phyloP scores from a whole-genome alignment of 2,797 vertebrate species.

The Nyctalus aviator region DNA sequence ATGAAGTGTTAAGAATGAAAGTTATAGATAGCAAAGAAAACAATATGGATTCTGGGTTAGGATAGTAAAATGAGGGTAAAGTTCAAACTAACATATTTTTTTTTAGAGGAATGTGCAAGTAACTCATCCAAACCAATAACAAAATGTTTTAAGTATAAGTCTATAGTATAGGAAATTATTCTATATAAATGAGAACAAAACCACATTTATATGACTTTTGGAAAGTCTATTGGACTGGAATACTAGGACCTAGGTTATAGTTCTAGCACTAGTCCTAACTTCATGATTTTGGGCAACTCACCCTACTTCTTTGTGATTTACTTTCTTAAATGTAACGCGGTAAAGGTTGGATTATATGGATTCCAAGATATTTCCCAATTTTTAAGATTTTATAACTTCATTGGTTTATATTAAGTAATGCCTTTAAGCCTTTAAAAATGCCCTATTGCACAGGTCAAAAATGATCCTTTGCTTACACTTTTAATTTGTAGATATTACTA shows the following conservation, averaged over 20 bases:
- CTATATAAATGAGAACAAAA: slow-evolving; percentile 33
- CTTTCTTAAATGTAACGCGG: neutral
- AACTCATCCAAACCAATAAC: slow-evolving; percentile 52
- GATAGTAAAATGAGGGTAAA: slow-evolving; percentile 59
- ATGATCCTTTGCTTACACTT: neutral
- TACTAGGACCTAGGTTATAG: neutral
- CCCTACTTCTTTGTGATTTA: neutral
- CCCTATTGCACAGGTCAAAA: neutral
- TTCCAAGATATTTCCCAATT: neutral
- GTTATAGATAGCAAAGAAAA: slow-evolving; percentile 29
- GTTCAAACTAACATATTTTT: slow-evolving; percentile 63
- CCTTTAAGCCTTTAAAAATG: slow-evolving; percentile 33
- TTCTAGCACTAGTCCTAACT: neutral
- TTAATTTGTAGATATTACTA: neutral
- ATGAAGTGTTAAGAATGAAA: slow-evolving; percentile 51
- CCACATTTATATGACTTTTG: neutral
- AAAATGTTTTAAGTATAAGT: neutral
- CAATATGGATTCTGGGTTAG: slow-evolving; percentile 31
- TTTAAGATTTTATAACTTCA: slow-evolving; percentile 4
- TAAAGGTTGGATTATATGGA: neutral
- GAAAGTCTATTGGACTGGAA: neutral
- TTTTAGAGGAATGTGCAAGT: slow-evolving; percentile 55
- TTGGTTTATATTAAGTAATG: neutral
- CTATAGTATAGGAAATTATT: slow-evolving; percentile 14
- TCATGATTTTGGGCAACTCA: neutral